Conservation (phyloP, 2,797 vertebrate species). For the Botia kubotai region DNA sequence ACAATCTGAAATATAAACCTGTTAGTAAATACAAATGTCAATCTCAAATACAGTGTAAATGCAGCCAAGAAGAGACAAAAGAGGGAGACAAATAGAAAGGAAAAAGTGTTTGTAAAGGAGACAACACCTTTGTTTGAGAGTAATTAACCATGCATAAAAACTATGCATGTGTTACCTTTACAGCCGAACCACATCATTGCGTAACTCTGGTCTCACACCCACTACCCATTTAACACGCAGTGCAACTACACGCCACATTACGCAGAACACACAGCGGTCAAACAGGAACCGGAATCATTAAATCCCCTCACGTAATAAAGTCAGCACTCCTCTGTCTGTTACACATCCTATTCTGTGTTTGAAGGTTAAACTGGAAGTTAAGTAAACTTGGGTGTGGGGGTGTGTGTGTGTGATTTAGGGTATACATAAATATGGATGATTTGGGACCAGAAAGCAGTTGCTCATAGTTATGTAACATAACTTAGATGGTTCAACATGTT, state of each 20-base stretch:
- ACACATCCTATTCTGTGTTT: conserved; percentile 32
- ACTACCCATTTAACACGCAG: conserved; percentile 5
- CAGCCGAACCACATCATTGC: not conserved
- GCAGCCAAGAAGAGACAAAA: not conserved
- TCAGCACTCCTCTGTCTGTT: conserved; percentile 13
- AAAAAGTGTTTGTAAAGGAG: not conserved
- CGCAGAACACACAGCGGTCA: conserved; percentile 32
- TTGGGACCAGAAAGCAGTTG: not conserved
- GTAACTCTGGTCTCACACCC: conserved; percentile 14
- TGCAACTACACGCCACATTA: not conserved
- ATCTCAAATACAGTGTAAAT: no score
- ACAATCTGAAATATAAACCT: not conserved
- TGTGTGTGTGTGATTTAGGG: not conserved
- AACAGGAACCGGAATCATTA: conserved; percentile 29
- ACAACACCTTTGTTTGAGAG: conserved; percentile 27
- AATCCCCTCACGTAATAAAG: conserved; percentile 16
- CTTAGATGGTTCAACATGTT: not conserved
- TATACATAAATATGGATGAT: not conserved
- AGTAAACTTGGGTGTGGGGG: conserved; percentile 36
- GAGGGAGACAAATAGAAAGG: not conserved
- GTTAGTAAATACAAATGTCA: not conserved
- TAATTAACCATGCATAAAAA: not conserved
- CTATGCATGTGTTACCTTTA: not conserved
- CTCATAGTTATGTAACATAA: not conserved
- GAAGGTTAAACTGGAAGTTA: conserved; percentile 29